Percentiles rank a stretch among this genome's conserved stretches.
phyloP scores from a whole-genome alignment of 2,797 vertebrate species.

The Antrozous pallidus region DNA sequence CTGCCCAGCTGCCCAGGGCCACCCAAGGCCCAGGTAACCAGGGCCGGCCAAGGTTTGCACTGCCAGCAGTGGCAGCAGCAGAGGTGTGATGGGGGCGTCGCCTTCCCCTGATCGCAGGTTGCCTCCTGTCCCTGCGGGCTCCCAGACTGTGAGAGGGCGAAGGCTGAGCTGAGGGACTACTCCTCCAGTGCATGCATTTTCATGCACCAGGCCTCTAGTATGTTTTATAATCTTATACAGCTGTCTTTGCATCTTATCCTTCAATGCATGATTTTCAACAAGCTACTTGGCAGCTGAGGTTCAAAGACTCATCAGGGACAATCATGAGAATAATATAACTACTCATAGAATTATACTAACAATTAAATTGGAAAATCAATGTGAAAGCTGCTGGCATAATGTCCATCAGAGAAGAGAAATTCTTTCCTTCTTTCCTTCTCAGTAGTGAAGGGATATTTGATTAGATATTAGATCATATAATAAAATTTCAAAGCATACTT shows the following conservation, averaged over 20 bases:
- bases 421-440: background rate
- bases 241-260: background rate
- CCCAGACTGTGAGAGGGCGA: no score
- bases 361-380: constrained; percentile 13
- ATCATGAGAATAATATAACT: background rate
- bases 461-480: background rate
- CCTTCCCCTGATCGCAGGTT: no score
- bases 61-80: no score
- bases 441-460: background rate
- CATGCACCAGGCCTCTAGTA: no score
- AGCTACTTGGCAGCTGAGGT: background rate
- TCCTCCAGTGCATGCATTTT: no score
- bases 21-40: no score
- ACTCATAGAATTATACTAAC: background rate
- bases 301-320: background rate
- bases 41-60: no score
- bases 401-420: background rate
- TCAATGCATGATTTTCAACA: background rate
- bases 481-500: background rate
- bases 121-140: no score
- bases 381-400: background rate
- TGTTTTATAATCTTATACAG: background rate
- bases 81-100: no score
- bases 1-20: no score
- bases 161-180: no score